These are phyloP conservation scores for Mionectes olivaceus DNA, from an alignment of 2,797 vertebrate species.

Conservation along the genomic window DNA sequence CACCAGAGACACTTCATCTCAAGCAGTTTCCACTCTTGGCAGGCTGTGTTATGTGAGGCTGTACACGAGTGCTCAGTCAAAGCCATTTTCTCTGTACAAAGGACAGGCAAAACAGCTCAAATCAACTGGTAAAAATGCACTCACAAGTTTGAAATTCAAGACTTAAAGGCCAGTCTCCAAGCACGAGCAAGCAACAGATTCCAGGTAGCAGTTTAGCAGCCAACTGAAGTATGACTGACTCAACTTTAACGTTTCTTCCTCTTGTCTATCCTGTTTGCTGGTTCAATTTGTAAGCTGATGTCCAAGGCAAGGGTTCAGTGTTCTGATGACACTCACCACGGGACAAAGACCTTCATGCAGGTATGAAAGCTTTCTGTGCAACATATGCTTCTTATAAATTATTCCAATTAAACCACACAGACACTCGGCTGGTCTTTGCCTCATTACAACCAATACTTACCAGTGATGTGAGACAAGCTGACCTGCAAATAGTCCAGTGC, in stretches of 20 bases:
- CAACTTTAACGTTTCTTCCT: background rate
- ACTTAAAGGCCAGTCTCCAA: background rate
- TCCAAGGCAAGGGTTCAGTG: background rate
- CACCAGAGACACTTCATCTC: background rate
- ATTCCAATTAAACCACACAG: background rate
- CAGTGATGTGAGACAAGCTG: slow-evolving; percentile 97
- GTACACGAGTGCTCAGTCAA: background rate
- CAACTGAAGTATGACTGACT: background rate
- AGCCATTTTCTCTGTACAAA: background rate
- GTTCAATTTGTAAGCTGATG: background rate
- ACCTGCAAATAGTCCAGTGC: slow-evolving; percentile 97
- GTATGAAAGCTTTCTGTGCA: background rate
- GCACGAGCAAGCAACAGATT: background rate
- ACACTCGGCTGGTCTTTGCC: background rate
- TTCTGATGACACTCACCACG: background rate
- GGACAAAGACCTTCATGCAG: background rate
- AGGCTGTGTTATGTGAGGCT: background rate
- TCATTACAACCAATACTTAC: slow-evolving; percentile 70
- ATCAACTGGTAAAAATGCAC: background rate
- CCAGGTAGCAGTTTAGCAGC: background rate
- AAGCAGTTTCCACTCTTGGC: background rate
- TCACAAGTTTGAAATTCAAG: background rate
- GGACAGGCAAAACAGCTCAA: background rate
- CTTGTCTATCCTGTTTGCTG: background rate
- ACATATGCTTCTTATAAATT: background rate